Evolutionary conservation across 2,797 vertebrate genomes (phyloP), one percentile per base, ranked within the genome.

Genomic region (Syngnathus rostellatus): DNA sequence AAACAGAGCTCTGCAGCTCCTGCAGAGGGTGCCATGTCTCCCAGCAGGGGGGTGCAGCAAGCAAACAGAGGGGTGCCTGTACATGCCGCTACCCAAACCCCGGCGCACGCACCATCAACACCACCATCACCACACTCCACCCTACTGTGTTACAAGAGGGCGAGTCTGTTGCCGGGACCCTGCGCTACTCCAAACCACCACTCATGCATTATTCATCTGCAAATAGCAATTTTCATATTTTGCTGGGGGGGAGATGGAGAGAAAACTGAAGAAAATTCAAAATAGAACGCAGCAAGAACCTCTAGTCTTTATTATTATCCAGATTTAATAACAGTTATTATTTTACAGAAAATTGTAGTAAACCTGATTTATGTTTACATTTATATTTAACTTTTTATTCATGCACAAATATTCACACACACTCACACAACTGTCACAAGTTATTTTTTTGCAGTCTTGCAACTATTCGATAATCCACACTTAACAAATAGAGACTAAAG

Each of bases 121-220:
- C 88, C 71, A 90, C 74, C 75, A 64, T 66, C 90, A 85, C 31
- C 31, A 31, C 31, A 31, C 68, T 78, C 92, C 89, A 90, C 88
- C 82, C 89, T 90, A 79, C 81, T 86, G 82, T 9, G 78, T 63
- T 79, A 77, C 63, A 78, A 79, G 81, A 78, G 45, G 75, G 77
- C 64, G 17, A 48, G 21, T 64, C 77, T 73, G 72, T 73, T 76
- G 77, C 60, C 63, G 72, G 77, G 87, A 83, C 81, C 76, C 79
- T 67, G 77, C 90, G 91, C 92, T 93, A 93, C 89, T 93, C 93
- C 90, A 92, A 95, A 92, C 91, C 92, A 92, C 88, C 86, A 83
- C 88, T 92, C 88, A 96, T 98, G 93, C 94, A 96, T 97, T 93
- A 98, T 97, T 96, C 95, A 98, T 97, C 91, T 87, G 72, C 91